These are phyloP conservation scores for Clarias fuscus DNA, from an alignment of 2,797 vertebrate species.

Conservation along the genomic window DNA sequence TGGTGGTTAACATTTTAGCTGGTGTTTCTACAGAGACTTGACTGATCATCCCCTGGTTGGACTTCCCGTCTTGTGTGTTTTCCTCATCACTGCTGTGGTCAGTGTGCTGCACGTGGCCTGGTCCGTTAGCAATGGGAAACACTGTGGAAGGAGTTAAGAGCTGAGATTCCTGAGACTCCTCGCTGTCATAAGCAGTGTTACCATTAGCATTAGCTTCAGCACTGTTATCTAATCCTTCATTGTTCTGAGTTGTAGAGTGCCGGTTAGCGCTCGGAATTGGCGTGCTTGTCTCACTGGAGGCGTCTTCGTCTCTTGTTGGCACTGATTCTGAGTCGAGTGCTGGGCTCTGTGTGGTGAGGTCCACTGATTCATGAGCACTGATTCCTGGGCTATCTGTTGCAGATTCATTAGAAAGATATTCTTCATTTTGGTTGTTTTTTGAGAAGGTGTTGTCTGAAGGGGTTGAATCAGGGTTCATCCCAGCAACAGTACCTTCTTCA, in stretches of 20 bases:
- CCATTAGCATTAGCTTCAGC: background rate
- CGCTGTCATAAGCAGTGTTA: slow-evolving; percentile 14
- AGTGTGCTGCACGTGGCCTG: background rate
- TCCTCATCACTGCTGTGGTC: slow-evolving; percentile 26
- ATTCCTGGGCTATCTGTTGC: background rate
- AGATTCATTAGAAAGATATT: slow-evolving; percentile 2
- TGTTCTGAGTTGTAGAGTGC: background rate
- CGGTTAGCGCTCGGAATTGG: background rate
- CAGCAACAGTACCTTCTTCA: background rate
- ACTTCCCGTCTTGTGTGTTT: background rate
- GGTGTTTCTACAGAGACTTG: background rate
- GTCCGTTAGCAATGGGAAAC: too few relatives aligned
- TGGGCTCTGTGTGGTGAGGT: background rate
- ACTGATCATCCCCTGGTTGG: background rate
- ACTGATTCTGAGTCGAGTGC: background rate
- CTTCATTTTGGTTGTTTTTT: background rate
- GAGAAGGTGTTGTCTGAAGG: background rate
- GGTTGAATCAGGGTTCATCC: background rate
- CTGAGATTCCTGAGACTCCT: slow-evolving; percentile 22
- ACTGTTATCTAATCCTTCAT: background rate
- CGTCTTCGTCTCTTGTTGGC: background rate
- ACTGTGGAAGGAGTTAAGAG: background rate
- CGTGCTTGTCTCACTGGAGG: background rate
- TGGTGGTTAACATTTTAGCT: background rate
- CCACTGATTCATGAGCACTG: background rate